phyloP scores from a whole-genome alignment of 1,140 invertebrate genomes.

The Lysiphlebus fabarum region DNA sequence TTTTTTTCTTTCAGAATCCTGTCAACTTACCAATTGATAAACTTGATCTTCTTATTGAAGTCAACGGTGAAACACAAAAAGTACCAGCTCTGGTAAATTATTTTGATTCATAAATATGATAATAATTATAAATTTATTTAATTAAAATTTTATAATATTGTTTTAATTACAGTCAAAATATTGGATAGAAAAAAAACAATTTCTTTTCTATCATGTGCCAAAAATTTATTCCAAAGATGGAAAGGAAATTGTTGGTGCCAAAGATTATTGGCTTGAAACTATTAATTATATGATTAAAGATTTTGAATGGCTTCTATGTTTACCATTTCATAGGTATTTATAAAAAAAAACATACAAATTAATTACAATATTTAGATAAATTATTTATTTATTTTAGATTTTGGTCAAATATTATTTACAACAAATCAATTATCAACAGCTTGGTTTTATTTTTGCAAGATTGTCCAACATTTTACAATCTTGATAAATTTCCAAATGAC shows the following conservation, averaged over 20 bases:
- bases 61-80: constrained; percentile 32
- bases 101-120: constrained; percentile 1
- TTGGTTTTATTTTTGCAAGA: constrained; percentile 72
- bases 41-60: constrained; percentile 34
- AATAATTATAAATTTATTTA: constrained; percentile 1
- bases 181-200: constrained; percentile 45
- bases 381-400: constrained; percentile 59
- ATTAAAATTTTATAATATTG: constrained; percentile 21
- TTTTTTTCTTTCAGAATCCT: constrained; percentile 38
- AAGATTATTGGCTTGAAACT: constrained; percentile 60
- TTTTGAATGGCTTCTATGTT: constrained; percentile 56
- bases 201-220: constrained; percentile 47
- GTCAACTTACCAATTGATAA: constrained; percentile 38
- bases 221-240: constrained; percentile 39
- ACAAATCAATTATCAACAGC: constrained; percentile 63
- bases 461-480: constrained; percentile 66
- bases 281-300: constrained; percentile 58
- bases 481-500: constrained; percentile 52
- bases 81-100: constrained; percentile 42
- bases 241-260: constrained; percentile 48
- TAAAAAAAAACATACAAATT: constrained; percentile 3
- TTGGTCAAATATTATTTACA: constrained; percentile 77
- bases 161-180: constrained; percentile 39
- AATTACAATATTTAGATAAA: constrained; percentile 8
- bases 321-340: constrained; percentile 55